Evolutionary conservation across 2,888 invertebrate genomes (phyloP), one percentile per base, ranked within the genome.

Genomic region (Zele albiditarsus): DNA sequence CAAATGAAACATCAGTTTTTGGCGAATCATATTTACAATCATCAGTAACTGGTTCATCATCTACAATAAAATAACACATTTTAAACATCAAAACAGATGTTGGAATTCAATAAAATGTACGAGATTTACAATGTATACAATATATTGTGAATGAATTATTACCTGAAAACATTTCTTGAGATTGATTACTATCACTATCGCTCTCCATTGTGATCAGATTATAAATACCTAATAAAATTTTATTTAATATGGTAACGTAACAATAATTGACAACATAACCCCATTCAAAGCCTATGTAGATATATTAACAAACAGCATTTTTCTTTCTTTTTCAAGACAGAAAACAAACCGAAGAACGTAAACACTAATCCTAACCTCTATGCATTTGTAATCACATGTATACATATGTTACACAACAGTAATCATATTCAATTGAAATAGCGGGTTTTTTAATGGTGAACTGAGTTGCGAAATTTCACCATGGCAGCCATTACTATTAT

Each of bases 141-240:
- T 8, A 53, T 53, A 3, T 6, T 23, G 14, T 6, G 3, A 5
- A 1, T 53, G 20, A 14, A 20, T 53, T 1, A 53, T 53, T 68
- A 74, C 77, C 77, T 14, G 75, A 71, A 46, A 78, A 78, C 73
- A 78, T 33, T 31, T 78, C 75, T 68, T 71, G 58, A 6, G 70
- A 70, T 62, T 58, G 38, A 42, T 74, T 68, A 72, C 42, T 67
- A 33, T 27, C 33, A 67, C 71, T 58, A n/a, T 46, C 73, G 46
- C 14, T 49, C 28, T 74, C 74, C 74, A 74, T 74, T 16, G 12
- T 66, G 57, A 66, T 20, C 28, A 16, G 23, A 42, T 23, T 49
- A 14, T 46, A 31, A 12, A n/a, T 31, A 6, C 14, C 6, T 14
- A 57, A 31, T 16, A 33, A 10, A 28, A 31, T 8, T 3, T 6